Base-by-base conservation (phyloP, 2,797 vertebrate genomes). In the Silurus aristotelis region DNA sequence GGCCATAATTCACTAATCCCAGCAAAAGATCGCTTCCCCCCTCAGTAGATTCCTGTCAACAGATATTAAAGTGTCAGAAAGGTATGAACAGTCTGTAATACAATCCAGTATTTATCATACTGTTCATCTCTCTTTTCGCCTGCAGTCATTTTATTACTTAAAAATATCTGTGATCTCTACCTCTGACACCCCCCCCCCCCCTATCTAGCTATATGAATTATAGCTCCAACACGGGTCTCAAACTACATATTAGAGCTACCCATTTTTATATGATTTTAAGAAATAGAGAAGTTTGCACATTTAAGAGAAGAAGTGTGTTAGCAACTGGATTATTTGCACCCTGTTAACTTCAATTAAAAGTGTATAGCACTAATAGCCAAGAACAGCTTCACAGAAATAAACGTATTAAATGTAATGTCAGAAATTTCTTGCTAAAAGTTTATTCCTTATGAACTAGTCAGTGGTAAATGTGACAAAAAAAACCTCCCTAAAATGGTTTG, bases 1-100 rank as follows among this genome's bases (percentile, higher is more conserved):
- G 80, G 55, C 82, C 81, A 89, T 91, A 86, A 91, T 55, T 82
- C 58, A 89, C 87, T 91, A 75, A 85, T 84, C 86, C 84, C 58
- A 56, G 77, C 27, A 38, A 86, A 83, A 58, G 48, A 83, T 75
- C 27, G 60, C 63, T 87, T 83, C 52, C 67, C 52, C 79, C 85
- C 60, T 83, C 63, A 46, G 82, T 9, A 25, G 71, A 87, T 87
- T 85, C 83, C 76, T 81, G 71, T 86, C 84, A 89, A 87, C 85
- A 83, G 80, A 91, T 87, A 89, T 63, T 61, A 43, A 76, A 82
- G 58, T 82, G 78, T 68, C 84, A 88, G 84, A 87, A 84, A 73
- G 56, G 67, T 31, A 68, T 78, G 27, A 64, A n/a, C 81, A 38
- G 82, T 61, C 78, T 63, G 76, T 15, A 79, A 79, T 46, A 63